phyloP scores from a whole-genome alignment of 1,140 invertebrate species.

The Trachymyrmex septentrionalis region DNA sequence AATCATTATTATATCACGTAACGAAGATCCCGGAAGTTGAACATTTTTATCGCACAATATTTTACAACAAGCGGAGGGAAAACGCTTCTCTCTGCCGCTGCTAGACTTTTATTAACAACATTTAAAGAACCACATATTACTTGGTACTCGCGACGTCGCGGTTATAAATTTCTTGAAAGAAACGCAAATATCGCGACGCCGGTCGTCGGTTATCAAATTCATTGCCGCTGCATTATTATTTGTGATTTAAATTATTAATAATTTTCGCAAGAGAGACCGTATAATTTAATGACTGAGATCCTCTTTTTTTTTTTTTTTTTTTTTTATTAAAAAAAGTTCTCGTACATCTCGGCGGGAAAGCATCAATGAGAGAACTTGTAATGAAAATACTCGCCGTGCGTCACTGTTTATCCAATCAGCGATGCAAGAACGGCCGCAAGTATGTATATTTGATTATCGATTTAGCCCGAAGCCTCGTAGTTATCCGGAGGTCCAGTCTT shows the following conservation, averaged over 20 bases:
- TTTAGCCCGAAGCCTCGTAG: slow-evolving; percentile 70
- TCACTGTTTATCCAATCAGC: slow-evolving; percentile 44
- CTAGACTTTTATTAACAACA: background rate
- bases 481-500: slow-evolving; percentile 59
- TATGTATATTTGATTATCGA: slow-evolving; percentile 70
- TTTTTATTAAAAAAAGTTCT: too few species aligned
- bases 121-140: background rate
- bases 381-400: slow-evolving; percentile 30
- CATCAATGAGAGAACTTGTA: slow-evolving; percentile 33
- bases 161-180: background rate
- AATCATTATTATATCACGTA: background rate
- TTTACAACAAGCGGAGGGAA: too few species aligned
- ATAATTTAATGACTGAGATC: background rate
- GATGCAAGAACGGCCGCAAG: slow-evolving; percentile 18
- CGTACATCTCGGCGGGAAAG: background rate
- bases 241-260: slow-evolving; percentile 5
- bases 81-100: background rate
- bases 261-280: background rate
- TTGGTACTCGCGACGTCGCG: background rate
- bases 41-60: background rate
- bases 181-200: background rate
- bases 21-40: background rate
- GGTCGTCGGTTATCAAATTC: background rate
- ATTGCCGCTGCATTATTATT: background rate
- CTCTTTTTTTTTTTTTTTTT: too few species aligned